A percentile compares a stretch with the other conserved stretches of the same genome.
Conservation (phyloP, 2,888 invertebrate genomes). For the Linyphia triangularis region DNA sequence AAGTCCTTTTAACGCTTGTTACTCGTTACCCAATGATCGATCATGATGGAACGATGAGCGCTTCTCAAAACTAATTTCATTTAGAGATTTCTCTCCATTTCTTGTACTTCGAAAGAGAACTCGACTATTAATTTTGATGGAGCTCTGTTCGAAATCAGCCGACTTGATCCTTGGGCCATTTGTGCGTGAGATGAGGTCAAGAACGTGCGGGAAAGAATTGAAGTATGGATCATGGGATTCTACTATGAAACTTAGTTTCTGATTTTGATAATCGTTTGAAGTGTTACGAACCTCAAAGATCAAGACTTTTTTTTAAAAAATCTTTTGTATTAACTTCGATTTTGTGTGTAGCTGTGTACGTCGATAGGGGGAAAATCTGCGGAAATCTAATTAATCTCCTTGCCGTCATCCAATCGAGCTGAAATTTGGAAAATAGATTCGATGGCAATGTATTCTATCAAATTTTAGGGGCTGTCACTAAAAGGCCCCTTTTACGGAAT, state of each 20-base stretch:
- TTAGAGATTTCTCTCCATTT: constrained; percentile 1
- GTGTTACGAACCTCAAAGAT: too few species aligned
- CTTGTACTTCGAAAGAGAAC: constrained; percentile 11
- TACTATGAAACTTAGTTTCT: constrained; percentile 13
- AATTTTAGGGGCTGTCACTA: too few species aligned
- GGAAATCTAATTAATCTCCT: too few species aligned
- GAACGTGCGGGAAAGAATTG: constrained; percentile 4
- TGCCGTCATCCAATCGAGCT: too few species aligned
- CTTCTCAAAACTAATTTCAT: constrained; percentile 50
- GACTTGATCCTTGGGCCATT: constrained; percentile 24
- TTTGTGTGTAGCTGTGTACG: too few species aligned
- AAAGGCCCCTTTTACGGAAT: too few species aligned
- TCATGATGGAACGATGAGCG: constrained; percentile 46
- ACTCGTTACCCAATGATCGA: constrained; percentile 59
- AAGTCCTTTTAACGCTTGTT: constrained; percentile 27
- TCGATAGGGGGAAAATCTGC: too few species aligned
- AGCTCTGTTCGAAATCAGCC: neutral
- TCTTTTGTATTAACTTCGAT: too few species aligned
- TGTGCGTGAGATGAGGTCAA: constrained; percentile 20
- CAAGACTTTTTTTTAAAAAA: too few species aligned
- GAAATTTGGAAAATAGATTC: too few species aligned
- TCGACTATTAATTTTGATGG: constrained; percentile 31
- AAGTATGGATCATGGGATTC: neutral
- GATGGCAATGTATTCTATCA: too few species aligned
- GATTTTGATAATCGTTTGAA: neutral